These are phyloP conservation scores for Hydropsyche tenuis DNA, from an alignment of 1,140 invertebrate species.

Conservation along the genomic window DNA sequence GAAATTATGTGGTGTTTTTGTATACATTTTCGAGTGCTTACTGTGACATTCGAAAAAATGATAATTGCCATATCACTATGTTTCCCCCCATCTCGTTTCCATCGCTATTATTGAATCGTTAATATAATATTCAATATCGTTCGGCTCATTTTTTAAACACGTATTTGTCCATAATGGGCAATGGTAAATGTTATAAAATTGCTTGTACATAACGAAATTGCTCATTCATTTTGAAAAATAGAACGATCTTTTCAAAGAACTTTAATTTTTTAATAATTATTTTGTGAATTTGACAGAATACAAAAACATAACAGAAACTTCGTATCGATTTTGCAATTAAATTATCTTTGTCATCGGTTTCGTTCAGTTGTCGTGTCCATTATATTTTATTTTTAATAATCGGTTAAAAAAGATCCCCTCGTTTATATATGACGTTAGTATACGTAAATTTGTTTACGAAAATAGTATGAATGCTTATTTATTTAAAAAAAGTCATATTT, in stretches of 20 bases:
- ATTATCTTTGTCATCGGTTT: constrained; percentile 38
- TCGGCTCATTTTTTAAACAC: not conserved
- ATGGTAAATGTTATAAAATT: too few species aligned
- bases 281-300: constrained; percentile 26
- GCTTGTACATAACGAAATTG: too few species aligned
- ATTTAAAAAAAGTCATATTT: too few species aligned
- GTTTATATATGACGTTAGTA: not conserved
- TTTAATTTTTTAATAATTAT: not conserved
- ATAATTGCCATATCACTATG: not conserved
- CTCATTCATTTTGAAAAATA: too few species aligned
- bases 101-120: not conserved
- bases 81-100: not conserved
- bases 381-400: constrained; percentile 29
- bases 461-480: not conserved
- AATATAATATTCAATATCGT: constrained; percentile 13
- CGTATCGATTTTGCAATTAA: constrained; percentile 41
- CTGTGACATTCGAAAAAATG: constrained; percentile 16
- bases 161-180: too few species aligned
- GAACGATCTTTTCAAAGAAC: too few species aligned
- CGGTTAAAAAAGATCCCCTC: constrained; percentile 6
- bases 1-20: constrained; percentile 21
- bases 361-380: constrained; percentile 35
- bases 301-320: constrained; percentile 25
- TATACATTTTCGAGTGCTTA: not conserved
- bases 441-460: not conserved